Evolutionary conservation across 2,888 invertebrate species (phyloP), one percentile per base, ranked within the genome.

Genomic region (Synergus japonicus): DNA sequence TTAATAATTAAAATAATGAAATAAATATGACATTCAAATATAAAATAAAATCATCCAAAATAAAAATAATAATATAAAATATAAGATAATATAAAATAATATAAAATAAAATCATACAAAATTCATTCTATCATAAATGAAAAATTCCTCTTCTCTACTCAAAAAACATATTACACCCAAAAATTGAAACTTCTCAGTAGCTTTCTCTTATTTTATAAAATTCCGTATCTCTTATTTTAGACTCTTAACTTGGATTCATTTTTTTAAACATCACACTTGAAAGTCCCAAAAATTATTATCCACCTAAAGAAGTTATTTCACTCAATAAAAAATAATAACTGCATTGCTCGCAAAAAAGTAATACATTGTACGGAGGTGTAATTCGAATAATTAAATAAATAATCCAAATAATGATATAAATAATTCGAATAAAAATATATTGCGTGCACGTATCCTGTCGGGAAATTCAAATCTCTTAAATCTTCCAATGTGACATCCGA

Each of bases 401-500:
- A 29, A 29, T 29, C 1, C 22, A 2, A 29, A 29, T 58, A 3
- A 18, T 22, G 22, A 29, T 29, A 29, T 29, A 29, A 29, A 29
- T 29, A 29, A 29, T 29, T 29, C 22, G 22, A 29, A 29, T 58
- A 3, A 18, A 7, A 58, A 58, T 58, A 9, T 54, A 54, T 54
- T 54, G 54, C 54, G 13, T 10, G 18, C 18, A 58, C 18, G 18
- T 3, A 58, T 10, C 58, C n/a, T 18, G 58, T 18, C 18, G 18
- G 10, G 58, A 58, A 58, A 58, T 58, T 58, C 15, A 18, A 58
- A 58, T 58, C 58, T 58, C 58, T 58, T 58, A 58, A 58, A 58
- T 58, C 9, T 58, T 58, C 9, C 0, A 58, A 18, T 9, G 58
- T 58, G 18, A 18, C 58, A 58, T 18, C 10, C 58, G 18, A 58